phyloP scores from a whole-genome alignment of 2,888 invertebrate genomes.

The Agelastica alni region DNA sequence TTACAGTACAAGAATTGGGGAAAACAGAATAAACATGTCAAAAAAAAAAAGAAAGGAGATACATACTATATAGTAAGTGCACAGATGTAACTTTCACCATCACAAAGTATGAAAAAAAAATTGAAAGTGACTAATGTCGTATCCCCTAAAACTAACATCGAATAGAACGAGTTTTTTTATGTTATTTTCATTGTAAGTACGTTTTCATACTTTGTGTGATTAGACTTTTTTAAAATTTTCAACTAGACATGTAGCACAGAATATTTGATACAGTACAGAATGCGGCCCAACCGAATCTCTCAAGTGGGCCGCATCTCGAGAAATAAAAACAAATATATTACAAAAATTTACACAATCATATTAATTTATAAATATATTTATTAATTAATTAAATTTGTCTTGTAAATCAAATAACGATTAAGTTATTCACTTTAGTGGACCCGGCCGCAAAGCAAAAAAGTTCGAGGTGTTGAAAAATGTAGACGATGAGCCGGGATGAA shows the following conservation, averaged over 20 bases:
- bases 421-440: conserved; percentile 54
- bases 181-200: conserved; percentile 40
- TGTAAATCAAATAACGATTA: conserved; percentile 55
- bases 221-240: conserved; percentile 39
- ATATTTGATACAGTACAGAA: conserved; percentile 47
- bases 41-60: conserved; percentile 30
- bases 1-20: conserved; percentile 42
- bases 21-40: conserved; percentile 24
- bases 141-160: conserved; percentile 48
- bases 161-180: conserved; percentile 42
- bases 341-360: conserved; percentile 60
- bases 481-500: conserved; percentile 56
- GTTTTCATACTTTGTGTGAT: conserved; percentile 54
- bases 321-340: conserved; percentile 53
- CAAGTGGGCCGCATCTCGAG: not conserved
- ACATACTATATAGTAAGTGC: conserved; percentile 48
- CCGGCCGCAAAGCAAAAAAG: conserved; percentile 55
- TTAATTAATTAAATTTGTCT: conserved; percentile 53
- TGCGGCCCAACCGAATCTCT: conserved; percentile 25
- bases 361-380: conserved; percentile 55
- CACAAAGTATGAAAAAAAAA: conserved; percentile 56
- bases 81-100: conserved; percentile 49
- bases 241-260: conserved; percentile 51
- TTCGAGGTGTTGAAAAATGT: conserved; percentile 54
- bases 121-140: conserved; percentile 40